Conservation (phyloP, 1,140 invertebrate genomes). For the Ctenoplectra terminalis region DNA sequence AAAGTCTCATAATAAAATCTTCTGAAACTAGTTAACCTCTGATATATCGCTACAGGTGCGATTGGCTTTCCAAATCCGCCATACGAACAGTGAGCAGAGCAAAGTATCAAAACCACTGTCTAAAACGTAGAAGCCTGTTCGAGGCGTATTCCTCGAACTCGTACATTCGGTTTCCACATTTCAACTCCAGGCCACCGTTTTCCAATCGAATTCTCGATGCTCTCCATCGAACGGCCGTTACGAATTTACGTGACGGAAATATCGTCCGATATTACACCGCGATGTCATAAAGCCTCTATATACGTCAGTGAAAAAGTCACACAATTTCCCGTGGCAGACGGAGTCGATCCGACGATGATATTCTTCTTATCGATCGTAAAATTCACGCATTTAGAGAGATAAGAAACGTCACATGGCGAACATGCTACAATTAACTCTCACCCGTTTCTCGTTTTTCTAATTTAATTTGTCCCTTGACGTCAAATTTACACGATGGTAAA, state of each 20-base stretch:
- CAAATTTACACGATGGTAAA: too few species aligned
- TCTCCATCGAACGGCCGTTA: constrained; percentile 36
- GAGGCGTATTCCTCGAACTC: constrained; percentile 6
- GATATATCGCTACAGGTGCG: too few species aligned
- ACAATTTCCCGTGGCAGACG: constrained; percentile 10
- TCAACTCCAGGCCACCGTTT: constrained; percentile 20
- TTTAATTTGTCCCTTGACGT: too few species aligned
- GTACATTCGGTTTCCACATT: constrained; percentile 14
- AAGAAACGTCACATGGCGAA: too few species aligned
- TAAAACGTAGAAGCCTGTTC: constrained; percentile 3
- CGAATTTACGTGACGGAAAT: constrained; percentile 58
- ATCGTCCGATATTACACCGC: constrained; percentile 44
- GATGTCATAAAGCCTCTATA: constrained; percentile 32
- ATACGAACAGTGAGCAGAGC: too few species aligned
- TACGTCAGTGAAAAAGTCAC: constrained; percentile 13
- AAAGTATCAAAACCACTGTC: constrained; percentile 4
- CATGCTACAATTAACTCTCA: too few species aligned
- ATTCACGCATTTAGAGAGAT: too few species aligned
- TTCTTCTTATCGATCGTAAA: constrained; percentile 29
- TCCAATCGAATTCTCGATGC: constrained; percentile 43
- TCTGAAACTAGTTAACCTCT: too few species aligned
- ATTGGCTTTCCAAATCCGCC: neutral
- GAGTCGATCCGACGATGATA: constrained; percentile 11
- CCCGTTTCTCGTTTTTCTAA: too few species aligned
- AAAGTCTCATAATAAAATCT: too few species aligned